These are phyloP conservation scores for Paratrypauchen microcephalus DNA, from an alignment of 2,797 vertebrate species.

Conservation along the genomic window DNA sequence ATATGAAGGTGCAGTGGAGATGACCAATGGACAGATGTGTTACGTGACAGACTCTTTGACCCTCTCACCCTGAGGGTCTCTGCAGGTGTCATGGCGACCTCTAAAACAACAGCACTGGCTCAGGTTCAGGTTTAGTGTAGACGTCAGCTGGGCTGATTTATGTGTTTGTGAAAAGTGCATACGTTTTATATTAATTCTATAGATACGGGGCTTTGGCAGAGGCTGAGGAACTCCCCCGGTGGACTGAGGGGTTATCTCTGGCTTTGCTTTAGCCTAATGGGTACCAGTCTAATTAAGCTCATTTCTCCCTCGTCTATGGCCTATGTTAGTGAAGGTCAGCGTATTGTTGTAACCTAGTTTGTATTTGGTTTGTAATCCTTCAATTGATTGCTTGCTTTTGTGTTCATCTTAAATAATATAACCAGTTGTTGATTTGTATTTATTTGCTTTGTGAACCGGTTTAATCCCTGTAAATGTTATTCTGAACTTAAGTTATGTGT, in stretches of 20 bases:
- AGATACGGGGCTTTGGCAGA: slow-evolving; percentile 39
- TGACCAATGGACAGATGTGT: not conserved
- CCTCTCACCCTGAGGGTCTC: slow-evolving; percentile 63
- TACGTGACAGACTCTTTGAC: slow-evolving; percentile 27
- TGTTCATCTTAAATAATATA: slow-evolving; percentile 64
- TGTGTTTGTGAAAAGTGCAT: slow-evolving; percentile 59
- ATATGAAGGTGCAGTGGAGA: slow-evolving; percentile 17
- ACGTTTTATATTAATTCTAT: slow-evolving; percentile 58
- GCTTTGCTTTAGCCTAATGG: slow-evolving; percentile 46
- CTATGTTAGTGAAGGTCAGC: slow-evolving; percentile 57
- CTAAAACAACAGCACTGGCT: slow-evolving; percentile 42
- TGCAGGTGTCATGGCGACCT: slow-evolving; percentile 52
- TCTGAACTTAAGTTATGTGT: slow-evolving; percentile 79
- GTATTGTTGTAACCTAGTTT: slow-evolving; percentile 68
- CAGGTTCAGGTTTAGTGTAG: slow-evolving; percentile 41
- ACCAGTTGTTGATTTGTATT: slow-evolving; percentile 70
- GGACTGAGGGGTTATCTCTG: slow-evolving; percentile 31
- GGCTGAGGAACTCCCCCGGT: slow-evolving; percentile 23
- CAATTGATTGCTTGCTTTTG: slow-evolving; percentile 72
- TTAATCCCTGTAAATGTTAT: slow-evolving; percentile 71
- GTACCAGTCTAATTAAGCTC: slow-evolving; percentile 74
- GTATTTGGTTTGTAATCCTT: slow-evolving; percentile 62
- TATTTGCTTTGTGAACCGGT: slow-evolving; percentile 77
- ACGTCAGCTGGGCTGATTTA: slow-evolving; percentile 81
- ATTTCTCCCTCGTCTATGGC: slow-evolving; percentile 49